Conservation (phyloP, 1,140 invertebrate species). For the Adelges cooleyi region DNA sequence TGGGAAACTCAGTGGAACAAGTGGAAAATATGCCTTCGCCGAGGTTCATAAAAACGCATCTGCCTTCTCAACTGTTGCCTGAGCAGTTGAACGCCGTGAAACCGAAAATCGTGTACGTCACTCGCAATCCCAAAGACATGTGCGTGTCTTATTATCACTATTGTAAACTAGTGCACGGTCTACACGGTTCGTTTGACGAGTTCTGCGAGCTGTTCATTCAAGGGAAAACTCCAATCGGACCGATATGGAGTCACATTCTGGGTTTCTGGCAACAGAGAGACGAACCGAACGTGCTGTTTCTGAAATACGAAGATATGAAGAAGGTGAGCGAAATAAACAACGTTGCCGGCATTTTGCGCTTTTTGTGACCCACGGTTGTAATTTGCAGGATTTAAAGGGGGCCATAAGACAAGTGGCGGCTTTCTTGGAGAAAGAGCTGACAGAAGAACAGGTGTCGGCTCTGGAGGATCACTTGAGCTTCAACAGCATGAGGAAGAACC, state of each 20-base stretch:
- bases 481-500: conserved; percentile 55
- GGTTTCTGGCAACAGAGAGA: conserved; percentile 39
- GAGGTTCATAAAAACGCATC: conserved; percentile 67
- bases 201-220: conserved; percentile 67
- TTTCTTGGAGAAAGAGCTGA: conserved; percentile 51
- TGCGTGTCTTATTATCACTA: conserved; percentile 88
- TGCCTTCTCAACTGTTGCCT: conserved; percentile 62
- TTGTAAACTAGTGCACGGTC: conserved; percentile 53
- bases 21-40: conserved; percentile 54
- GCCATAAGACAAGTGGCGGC: conserved; percentile 54
- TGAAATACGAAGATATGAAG: conserved; percentile 44
- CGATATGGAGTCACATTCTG: conserved; percentile 37
- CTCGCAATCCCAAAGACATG: conserved; percentile 86
- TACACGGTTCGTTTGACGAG: conserved; percentile 63
- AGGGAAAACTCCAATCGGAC: conserved; percentile 42
- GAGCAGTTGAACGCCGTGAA: conserved; percentile 51
- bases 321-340: conserved; percentile 30
- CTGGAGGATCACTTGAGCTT: conserved; percentile 50
- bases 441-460: conserved; percentile 42
- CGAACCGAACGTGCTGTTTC: conserved; percentile 41
- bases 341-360: no score
- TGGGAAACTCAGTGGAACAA: conserved; percentile 53
- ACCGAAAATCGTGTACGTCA: conserved; percentile 77
- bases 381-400: conserved; percentile 35
- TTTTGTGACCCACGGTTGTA: no score